phyloP scores from a whole-genome alignment of 2,888 invertebrate species.

The Trissolcus brochymenae region DNA sequence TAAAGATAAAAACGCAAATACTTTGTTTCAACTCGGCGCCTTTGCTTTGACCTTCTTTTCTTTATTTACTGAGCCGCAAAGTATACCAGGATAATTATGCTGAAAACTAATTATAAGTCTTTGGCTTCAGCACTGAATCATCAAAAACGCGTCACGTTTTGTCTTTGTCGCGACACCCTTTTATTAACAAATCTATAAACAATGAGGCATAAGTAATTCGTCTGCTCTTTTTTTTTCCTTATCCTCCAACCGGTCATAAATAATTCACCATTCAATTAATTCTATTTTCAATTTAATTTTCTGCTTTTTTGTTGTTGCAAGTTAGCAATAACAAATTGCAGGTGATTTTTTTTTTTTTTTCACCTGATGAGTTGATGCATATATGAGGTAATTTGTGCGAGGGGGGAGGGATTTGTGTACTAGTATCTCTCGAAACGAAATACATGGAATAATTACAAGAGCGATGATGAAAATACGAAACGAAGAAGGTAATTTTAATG shows the following conservation, averaged over 20 bases:
- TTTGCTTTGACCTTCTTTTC: constrained; percentile 34
- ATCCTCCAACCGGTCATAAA: no score
- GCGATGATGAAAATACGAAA: constrained; percentile 44
- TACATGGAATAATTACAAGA: constrained; percentile 22
- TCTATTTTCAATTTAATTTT: no score
- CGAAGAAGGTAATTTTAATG: constrained; percentile 43
- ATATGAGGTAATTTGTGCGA: no score
- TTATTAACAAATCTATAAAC: constrained; percentile 1
- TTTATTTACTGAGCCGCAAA: constrained; percentile 44
- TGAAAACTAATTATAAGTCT: constrained; percentile 49
- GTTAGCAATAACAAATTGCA: no score
- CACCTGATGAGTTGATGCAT: no score
- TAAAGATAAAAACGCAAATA: constrained; percentile 62
- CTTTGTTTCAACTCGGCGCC: constrained; percentile 55
- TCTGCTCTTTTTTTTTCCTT: neutral
- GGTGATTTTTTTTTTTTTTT: no score
- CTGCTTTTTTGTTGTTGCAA: no score
- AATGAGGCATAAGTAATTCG: no score
- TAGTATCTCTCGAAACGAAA: neutral
- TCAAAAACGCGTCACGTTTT: constrained; percentile 34
- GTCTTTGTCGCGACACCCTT: neutral
- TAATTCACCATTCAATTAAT: no score
- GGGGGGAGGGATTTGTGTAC: no score
- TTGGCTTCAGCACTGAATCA: constrained; percentile 46
- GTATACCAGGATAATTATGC: constrained; percentile 45